Evolutionary conservation across 2,888 invertebrate genomes (phyloP).

Genomic region (Kryphioiulus occultus): DNA sequence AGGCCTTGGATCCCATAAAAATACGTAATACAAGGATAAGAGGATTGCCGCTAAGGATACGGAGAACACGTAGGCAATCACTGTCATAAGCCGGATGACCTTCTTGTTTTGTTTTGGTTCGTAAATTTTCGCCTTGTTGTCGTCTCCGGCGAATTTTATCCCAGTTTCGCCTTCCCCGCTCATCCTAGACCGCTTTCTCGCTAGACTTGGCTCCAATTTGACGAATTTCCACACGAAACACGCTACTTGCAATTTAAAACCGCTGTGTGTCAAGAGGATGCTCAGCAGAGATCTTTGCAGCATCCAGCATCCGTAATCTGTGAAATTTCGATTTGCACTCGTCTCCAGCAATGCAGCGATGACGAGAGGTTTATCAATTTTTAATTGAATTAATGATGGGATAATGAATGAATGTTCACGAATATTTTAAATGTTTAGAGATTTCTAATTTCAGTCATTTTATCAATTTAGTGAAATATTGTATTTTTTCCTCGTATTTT

Average conservation of each 20-base stretch:
- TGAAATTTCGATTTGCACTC: not conserved
- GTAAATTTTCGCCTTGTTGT: conserved; percentile 65
- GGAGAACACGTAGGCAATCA: conserved; percentile 90
- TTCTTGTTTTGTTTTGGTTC: conserved; percentile 69
- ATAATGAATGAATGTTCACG: too few relatives aligned
- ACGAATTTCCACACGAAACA: not conserved
- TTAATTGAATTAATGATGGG: too few relatives aligned
- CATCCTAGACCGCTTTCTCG: conserved; percentile 48
- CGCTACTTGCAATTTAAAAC: not conserved
- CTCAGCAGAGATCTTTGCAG: conserved; percentile 2
- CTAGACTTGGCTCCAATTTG: conserved; percentile 27
- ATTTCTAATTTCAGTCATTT: too few relatives aligned
- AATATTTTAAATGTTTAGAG: too few relatives aligned
- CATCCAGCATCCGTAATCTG: conserved; percentile 3
- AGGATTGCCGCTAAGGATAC: conserved; percentile 94
- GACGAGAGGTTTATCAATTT: too few relatives aligned
- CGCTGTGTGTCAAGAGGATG: not conserved
- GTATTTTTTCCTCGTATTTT: too few relatives aligned
- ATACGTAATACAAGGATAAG: conserved; percentile 91
- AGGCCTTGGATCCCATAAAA: conserved; percentile 83
- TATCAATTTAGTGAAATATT: too few relatives aligned
- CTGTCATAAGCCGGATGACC: conserved; percentile 87
- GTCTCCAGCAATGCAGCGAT: not conserved
- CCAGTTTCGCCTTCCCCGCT: conserved; percentile 50
- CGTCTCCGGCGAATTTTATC: conserved; percentile 54